Percentiles rank a stretch among this genome's conserved stretches.
phyloP scores from a whole-genome alignment of 2,113 vertebrate species.

The Ardeotis arabs region DNA sequence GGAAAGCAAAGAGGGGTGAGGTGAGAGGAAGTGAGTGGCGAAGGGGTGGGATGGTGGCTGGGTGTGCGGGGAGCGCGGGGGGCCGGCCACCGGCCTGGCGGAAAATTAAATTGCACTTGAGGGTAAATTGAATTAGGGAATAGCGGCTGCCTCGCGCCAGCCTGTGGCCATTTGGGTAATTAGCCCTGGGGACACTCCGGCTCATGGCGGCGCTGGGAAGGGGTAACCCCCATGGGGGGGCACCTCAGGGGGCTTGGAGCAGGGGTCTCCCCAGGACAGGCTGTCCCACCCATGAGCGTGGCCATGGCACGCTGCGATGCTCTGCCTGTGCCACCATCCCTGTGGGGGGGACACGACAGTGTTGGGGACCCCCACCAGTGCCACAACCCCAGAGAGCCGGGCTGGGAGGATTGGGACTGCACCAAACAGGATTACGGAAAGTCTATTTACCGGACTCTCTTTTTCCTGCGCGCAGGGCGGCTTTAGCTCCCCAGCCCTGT shows the following conservation, averaged over 20 bases:
- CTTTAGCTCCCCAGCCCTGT: not conserved
- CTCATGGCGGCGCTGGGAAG: rapidly evolving
- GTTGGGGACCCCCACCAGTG: not conserved
- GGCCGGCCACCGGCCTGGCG: constrained; percentile 73
- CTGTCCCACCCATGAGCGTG: rapidly evolving
- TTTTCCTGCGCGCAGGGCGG: not conserved
- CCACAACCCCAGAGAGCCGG: not conserved
- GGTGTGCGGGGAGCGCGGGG: constrained; percentile 55
- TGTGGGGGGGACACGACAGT: rapidly evolving
- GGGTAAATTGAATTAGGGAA: constrained; percentile 98
- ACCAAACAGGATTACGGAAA: constrained; percentile 60
- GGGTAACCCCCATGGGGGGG: not conserved
- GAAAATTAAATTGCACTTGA: constrained; percentile 99
- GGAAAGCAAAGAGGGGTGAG: not conserved
- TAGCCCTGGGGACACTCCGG: constrained; percentile 72
- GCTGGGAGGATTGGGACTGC: not conserved
- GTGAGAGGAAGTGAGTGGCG: not conserved
- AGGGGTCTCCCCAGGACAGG: not conserved
- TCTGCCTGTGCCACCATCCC: not conserved
- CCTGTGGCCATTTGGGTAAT: constrained; percentile 93
- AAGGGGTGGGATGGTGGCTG: constrained; percentile 61
- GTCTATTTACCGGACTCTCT: constrained; percentile 44
- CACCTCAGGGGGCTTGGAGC: not conserved
- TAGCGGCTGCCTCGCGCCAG: constrained; percentile 88
- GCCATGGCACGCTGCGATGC: rapidly evolving